Evolutionary conservation across 2,797 vertebrate species (phyloP).

Genomic region (Syncerus caffer): DNA sequence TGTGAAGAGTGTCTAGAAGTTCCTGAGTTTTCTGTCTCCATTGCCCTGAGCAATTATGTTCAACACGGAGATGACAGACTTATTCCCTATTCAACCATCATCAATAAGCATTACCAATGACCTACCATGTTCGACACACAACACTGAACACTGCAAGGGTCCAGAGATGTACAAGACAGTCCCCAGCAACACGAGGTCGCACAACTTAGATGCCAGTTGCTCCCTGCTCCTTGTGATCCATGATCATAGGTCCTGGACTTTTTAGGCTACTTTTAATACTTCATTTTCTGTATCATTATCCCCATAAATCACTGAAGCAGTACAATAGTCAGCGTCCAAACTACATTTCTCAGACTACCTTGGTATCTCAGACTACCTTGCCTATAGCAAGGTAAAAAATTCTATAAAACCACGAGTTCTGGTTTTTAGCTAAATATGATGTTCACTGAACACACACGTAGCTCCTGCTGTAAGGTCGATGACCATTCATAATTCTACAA

Average conservation of each 20-base stretch:
- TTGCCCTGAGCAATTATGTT: slow-evolving; percentile 23
- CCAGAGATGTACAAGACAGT: not conserved
- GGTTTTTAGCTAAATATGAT: not conserved
- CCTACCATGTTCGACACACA: not conserved
- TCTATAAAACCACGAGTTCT: not conserved
- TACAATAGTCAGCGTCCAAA: not conserved
- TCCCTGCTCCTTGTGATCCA: not conserved
- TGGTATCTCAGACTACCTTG: not conserved
- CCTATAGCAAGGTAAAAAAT: slow-evolving; percentile 1
- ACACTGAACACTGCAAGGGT: not conserved
- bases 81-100: slow-evolving; percentile 15
- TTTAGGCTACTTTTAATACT: not conserved
- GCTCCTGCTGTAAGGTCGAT: not conserved
- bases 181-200: not conserved
- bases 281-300: not conserved
- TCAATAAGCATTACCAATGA: slow-evolving; percentile 30
- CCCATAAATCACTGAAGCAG: not conserved
- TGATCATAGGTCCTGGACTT: not conserved
- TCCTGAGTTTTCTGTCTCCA: slow-evolving; percentile 29
- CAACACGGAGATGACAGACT: not conserved
- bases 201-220: not conserved
- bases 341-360: not conserved
- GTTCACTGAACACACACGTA: not conserved
- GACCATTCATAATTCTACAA: not conserved
- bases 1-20: slow-evolving; percentile 15